Percentiles rank a stretch among this genome's conserved stretches.
These are phyloP conservation scores for Prunella strophiata DNA, from an alignment of 2,797 vertebrate species.

Conservation along the genomic window DNA sequence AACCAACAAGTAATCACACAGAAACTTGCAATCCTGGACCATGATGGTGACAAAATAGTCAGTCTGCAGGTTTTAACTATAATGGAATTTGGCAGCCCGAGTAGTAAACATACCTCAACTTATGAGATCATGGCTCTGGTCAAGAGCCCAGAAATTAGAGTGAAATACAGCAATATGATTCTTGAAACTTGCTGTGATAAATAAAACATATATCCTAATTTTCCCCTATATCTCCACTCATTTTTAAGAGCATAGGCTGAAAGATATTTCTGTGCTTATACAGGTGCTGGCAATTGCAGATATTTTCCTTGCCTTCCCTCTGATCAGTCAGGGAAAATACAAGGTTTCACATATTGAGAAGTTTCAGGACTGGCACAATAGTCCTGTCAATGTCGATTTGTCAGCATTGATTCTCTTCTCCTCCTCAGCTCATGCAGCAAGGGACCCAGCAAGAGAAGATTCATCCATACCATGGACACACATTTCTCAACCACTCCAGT, in stretches of 20 bases:
- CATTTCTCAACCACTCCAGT: not conserved
- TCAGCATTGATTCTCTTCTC: not conserved
- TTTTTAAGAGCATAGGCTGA: not conserved
- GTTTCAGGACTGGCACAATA: not conserved
- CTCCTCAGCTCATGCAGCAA: not conserved
- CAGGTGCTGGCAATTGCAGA: not conserved
- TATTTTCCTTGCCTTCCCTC: not conserved
- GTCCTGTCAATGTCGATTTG: not conserved
- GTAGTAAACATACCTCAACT: not conserved
- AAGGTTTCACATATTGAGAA: not conserved
- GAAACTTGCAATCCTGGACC: not conserved
- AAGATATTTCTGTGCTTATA: not conserved
- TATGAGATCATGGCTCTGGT: not conserved
- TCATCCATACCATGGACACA: not conserved
- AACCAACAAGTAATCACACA: not conserved
- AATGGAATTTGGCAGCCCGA: not conserved
- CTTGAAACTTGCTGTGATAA: not conserved
- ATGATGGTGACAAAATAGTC: not conserved
- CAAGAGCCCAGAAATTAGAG: not conserved
- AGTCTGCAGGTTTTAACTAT: not conserved
- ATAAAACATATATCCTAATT: not conserved
- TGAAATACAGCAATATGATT: not conserved
- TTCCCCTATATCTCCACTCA: not conserved
- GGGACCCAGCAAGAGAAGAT: not conserved
- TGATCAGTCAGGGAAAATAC: not conserved